A percentile compares a stretch with the other conserved stretches of the same genome.
phyloP scores from a whole-genome alignment of 2,797 vertebrate species.

The Phaenicophaeus curvirostris region DNA sequence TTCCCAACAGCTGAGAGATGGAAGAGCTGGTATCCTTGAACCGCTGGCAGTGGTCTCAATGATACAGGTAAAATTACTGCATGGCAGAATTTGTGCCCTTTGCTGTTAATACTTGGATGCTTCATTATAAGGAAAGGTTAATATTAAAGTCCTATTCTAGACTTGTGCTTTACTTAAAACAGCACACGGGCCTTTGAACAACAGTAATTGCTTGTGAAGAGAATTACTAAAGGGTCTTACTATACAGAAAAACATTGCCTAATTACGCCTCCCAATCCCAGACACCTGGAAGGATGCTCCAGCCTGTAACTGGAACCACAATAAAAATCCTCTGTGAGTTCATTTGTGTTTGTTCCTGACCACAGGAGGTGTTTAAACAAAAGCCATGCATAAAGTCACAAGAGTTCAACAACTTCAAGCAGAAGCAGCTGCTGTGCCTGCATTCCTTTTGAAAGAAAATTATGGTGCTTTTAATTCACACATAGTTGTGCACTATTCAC shows the following conservation, averaged over 20 bases:
- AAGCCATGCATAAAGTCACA: not conserved
- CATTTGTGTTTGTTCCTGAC: conserved; percentile 16
- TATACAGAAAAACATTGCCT: not conserved
- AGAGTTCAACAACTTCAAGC: not conserved
- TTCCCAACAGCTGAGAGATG: fast-evolving
- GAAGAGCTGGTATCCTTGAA: not conserved
- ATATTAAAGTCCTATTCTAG: not conserved
- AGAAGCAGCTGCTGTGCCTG: not conserved
- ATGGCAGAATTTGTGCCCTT: not conserved
- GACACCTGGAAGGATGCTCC: conserved; percentile 15
- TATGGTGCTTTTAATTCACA: not conserved
- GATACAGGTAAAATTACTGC: not conserved
- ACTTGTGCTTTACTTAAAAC: not conserved
- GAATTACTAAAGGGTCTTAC: conserved; percentile 21
- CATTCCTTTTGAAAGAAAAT: conserved; percentile 33
- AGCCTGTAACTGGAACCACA: conserved; percentile 48
- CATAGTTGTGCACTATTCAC: not conserved
- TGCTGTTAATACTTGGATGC: not conserved
- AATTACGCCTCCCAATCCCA: not conserved
- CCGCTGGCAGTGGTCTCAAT: not conserved
- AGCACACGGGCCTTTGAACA: conserved; percentile 8
- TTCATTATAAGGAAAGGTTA: not conserved
- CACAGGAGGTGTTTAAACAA: not conserved
- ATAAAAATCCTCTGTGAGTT: not conserved
- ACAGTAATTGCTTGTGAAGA: not conserved